Evolutionary conservation across 2,113 vertebrate species (phyloP).

Genomic region (Cricetomys ansorgei): DNA sequence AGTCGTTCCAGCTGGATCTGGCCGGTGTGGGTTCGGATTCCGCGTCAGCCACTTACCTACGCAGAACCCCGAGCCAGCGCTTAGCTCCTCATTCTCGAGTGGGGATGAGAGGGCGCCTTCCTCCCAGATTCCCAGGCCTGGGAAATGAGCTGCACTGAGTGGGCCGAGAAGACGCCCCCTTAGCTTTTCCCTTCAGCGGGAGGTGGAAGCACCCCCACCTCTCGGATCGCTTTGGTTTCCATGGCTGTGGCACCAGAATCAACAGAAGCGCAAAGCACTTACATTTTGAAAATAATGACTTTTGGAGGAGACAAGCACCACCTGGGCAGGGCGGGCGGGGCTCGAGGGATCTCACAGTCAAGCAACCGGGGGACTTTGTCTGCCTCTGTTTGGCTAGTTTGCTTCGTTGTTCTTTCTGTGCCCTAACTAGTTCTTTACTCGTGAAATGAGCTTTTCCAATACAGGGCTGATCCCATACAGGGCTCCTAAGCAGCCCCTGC

Average conservation of each 20-base stretch:
- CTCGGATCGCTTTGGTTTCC: neutral
- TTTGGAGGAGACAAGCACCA: neutral
- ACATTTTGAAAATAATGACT: neutral
- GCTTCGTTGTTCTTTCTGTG: neutral
- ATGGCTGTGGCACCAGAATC: neutral
- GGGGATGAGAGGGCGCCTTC: neutral
- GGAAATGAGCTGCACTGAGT: neutral
- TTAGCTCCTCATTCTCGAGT: neutral
- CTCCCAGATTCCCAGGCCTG: neutral
- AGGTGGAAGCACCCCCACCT: neutral
- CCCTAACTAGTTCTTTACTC: neutral
- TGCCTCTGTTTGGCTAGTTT: neutral
- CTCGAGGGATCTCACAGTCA: neutral
- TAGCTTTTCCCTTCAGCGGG: neutral
- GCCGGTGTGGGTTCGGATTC: neutral
- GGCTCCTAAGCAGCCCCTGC: neutral
- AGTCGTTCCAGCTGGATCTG: neutral
- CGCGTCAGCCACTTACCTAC: neutral
- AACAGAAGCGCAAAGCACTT: neutral
- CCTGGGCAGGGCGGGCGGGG: neutral
- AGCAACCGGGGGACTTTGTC: neutral
- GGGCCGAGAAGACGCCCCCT: neutral
- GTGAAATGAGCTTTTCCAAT: neutral
- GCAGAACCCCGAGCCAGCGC: neutral
- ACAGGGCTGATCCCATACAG: neutral